Percentiles rank a stretch among this genome's conserved stretches.
Conservation (phyloP, 2,888 invertebrate species). For the Mimachlamys varia region DNA sequence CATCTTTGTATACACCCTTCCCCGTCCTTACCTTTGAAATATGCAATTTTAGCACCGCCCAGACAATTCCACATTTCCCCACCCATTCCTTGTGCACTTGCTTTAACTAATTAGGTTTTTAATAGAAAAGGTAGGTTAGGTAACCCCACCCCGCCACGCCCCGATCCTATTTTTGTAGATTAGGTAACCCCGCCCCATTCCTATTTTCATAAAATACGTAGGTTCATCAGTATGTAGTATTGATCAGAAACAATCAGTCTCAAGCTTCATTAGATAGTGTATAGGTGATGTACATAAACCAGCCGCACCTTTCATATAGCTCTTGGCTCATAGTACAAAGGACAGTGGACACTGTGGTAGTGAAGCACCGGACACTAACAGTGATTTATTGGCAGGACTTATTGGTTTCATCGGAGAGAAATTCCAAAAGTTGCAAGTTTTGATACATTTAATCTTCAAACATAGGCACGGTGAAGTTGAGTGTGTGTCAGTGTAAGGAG, state of each 20-base stretch:
- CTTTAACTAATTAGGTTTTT: no score
- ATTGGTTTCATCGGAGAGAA: no score
- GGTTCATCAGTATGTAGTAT: background rate
- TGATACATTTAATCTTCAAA: no score
- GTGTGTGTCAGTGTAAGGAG: no score
- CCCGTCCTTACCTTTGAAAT: constrained; percentile 32
- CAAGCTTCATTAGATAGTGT: background rate
- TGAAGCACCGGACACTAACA: no score
- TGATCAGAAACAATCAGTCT: background rate
- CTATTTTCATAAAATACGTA: background rate
- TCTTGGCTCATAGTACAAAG: no score
- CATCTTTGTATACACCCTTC: background rate
- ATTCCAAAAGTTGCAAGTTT: no score
- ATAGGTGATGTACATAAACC: background rate
- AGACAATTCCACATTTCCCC: background rate
- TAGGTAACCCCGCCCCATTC: background rate
- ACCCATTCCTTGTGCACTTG: background rate
- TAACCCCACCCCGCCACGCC: background rate
- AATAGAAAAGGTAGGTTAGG: no score
- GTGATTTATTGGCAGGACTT: no score
- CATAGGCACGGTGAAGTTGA: no score
- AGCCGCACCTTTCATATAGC: no score
- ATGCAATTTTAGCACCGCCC: constrained; percentile 10
- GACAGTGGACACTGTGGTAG: no score
- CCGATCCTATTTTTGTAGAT: background rate